These are phyloP conservation scores for Frankliniella intonsa DNA, from an alignment of 2,888 invertebrate species.

Conservation along the genomic window DNA sequence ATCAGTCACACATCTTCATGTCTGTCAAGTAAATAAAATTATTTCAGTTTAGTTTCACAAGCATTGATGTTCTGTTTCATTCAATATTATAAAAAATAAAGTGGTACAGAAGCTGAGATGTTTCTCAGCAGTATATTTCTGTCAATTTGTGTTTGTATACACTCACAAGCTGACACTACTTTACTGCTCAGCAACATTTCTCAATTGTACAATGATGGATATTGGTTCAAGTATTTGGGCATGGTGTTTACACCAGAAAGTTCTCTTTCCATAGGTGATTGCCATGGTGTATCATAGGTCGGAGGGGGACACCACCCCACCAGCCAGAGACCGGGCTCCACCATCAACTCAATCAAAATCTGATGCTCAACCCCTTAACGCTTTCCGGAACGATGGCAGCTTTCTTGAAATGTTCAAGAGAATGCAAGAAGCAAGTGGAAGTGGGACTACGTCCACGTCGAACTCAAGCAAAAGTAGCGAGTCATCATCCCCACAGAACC, in stretches of 20 bases:
- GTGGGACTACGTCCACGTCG: neutral
- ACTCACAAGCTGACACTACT: no score
- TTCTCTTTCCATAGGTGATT: constrained; percentile 33
- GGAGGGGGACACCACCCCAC: constrained; percentile 31
- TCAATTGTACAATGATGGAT: constrained; percentile 13
- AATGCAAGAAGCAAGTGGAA: constrained; percentile 61
- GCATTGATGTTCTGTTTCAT: no score
- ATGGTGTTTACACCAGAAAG: constrained; percentile 28
- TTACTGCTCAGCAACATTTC: no score
- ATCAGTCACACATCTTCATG: no score
- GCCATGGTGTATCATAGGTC: constrained; percentile 42
- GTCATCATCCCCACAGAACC: neutral
- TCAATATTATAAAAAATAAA: neutral
- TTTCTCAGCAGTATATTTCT: neutral
- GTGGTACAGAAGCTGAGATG: neutral
- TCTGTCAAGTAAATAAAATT: no score
- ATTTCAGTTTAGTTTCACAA: no score
- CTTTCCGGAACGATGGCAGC: constrained; percentile 84
- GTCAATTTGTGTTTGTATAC: no score
- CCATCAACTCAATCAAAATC: constrained; percentile 28
- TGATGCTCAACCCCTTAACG: constrained; percentile 50
- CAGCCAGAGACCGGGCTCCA: constrained; percentile 29
- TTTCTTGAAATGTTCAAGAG: constrained; percentile 89
- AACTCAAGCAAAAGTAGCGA: neutral
- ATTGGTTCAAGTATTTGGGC: constrained; percentile 9